Evolutionary conservation across 1,140 invertebrate genomes (phyloP).

Genomic region (Drosophila serrata): DNA sequence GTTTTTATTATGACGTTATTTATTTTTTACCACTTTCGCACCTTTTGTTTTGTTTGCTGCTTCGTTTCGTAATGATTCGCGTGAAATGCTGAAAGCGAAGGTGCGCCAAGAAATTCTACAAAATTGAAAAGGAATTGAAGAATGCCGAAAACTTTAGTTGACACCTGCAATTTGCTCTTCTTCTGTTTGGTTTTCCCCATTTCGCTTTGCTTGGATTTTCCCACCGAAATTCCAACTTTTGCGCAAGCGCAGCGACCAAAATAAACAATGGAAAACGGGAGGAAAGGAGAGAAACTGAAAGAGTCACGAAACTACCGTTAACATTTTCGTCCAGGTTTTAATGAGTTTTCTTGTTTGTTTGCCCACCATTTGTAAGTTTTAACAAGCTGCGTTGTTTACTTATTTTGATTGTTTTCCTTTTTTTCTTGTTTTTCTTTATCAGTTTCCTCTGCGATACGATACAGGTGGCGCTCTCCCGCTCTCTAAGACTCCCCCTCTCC

Average conservation of each 20-base stretch:
- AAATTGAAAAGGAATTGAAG: conserved; percentile 23
- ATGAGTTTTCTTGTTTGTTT: conserved; percentile 74
- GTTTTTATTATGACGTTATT: conserved; percentile 24
- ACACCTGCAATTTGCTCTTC: conserved; percentile 58
- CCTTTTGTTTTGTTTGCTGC: conserved; percentile 32
- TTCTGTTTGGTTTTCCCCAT: conserved; percentile 1
- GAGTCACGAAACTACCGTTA: conserved; percentile 71
- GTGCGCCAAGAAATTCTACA: conserved; percentile 40
- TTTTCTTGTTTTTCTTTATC: conserved; percentile 56
- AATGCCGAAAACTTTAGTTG: conserved; percentile 26
- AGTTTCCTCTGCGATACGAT: conserved; percentile 31
- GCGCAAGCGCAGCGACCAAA: conserved; percentile 59
- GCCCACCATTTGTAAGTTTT: conserved; percentile 69
- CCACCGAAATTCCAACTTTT: conserved; percentile 39
- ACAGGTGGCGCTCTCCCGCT: conserved; percentile 32
- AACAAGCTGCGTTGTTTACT: conserved; percentile 66
- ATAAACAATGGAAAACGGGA: conserved; percentile 29
- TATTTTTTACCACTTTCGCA: conserved; percentile 34
- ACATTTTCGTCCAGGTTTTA: conserved; percentile 53
- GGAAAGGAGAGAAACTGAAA: conserved; percentile 12
- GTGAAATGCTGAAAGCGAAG: conserved; percentile 58
- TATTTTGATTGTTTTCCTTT: conserved; percentile 60
- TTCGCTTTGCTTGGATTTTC: conserved; percentile 31
- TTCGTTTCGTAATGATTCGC: conserved; percentile 53
- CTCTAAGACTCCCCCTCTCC: conserved; percentile 19